phyloP scores from a whole-genome alignment of 2,888 invertebrate genomes.

The Rosalia funebris region DNA sequence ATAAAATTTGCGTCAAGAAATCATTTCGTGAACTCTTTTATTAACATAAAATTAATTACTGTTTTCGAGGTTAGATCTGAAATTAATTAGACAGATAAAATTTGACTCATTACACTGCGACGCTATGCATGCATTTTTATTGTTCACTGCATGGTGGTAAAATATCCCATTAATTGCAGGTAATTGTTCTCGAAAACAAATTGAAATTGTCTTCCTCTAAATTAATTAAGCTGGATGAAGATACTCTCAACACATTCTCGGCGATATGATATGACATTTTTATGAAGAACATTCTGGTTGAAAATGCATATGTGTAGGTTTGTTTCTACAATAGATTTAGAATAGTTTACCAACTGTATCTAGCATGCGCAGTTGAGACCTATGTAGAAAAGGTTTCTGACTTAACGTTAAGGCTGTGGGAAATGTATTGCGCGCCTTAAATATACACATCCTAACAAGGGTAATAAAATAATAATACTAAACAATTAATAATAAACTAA shows the following conservation, averaged over 20 bases:
- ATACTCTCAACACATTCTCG: background rate
- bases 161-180: background rate
- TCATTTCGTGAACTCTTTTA: constrained; percentile 3
- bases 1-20: constrained; percentile 2
- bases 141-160: background rate
- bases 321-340: no score
- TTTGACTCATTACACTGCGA: constrained; percentile 2
- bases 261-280: no score
- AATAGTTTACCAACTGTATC: no score
- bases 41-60: constrained; percentile 11
- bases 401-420: no score
- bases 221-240: background rate
- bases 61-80: constrained; percentile 12
- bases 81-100: constrained; percentile 13
- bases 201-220: background rate
- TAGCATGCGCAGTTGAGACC: no score
- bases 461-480: no score
- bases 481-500: no score
- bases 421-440: no score
- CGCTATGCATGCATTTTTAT: background rate
- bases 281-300: no score
- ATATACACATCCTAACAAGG: no score
- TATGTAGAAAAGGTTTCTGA: no score
- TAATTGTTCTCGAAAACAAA: background rate
- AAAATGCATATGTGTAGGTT: no score